A percentile compares a stretch with the other conserved stretches of the same genome.
Conservation (phyloP, 2,797 vertebrate species). For the Argentina silus region DNA sequence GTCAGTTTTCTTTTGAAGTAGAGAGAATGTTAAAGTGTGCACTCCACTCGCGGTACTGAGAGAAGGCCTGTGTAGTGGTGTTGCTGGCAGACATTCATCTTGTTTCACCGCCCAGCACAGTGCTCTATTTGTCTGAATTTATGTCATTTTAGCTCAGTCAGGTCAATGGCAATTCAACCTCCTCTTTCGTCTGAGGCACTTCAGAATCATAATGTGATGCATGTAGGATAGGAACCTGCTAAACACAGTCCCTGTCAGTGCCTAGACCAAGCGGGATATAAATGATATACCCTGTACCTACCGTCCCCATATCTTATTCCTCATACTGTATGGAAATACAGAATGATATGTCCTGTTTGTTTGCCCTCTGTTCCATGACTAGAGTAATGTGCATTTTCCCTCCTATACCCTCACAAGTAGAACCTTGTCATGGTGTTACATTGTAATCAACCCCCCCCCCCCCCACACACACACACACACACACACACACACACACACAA, state of each 20-base stretch:
- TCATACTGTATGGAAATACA: constrained; percentile 16
- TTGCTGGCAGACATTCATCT: constrained; percentile 76
- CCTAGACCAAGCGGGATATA: constrained; percentile 70
- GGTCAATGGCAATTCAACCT: constrained; percentile 78
- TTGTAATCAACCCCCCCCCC: constrained; percentile 43
- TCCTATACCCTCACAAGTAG: constrained; percentile 45
- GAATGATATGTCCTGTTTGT: constrained; percentile 54
- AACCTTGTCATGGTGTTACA: constrained; percentile 40
- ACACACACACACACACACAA: not conserved
- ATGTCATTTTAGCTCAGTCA: constrained; percentile 80
- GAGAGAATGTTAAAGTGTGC: constrained; percentile 58
- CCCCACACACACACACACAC: not conserved
- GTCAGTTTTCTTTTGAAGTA: constrained; percentile 41
- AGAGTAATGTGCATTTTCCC: constrained; percentile 39
- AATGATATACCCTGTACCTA: constrained; percentile 57
- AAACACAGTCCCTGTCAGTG: constrained; percentile 77
- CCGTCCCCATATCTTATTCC: constrained; percentile 24
- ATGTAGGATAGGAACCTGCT: constrained; percentile 75
- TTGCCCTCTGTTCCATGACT: constrained; percentile 55
- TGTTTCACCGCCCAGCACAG: constrained; percentile 71
- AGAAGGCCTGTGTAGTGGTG: constrained; percentile 62
- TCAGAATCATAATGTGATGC: constrained; percentile 79
- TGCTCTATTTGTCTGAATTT: constrained; percentile 80
- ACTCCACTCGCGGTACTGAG: constrained; percentile 31
- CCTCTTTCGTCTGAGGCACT: constrained; percentile 76